Percentiles rank a stretch among this genome's conserved stretches.
These are phyloP conservation scores for Stylophora pistillata DNA, from an alignment of 64 coral and sea anemone species.

Conservation along the genomic window DNA sequence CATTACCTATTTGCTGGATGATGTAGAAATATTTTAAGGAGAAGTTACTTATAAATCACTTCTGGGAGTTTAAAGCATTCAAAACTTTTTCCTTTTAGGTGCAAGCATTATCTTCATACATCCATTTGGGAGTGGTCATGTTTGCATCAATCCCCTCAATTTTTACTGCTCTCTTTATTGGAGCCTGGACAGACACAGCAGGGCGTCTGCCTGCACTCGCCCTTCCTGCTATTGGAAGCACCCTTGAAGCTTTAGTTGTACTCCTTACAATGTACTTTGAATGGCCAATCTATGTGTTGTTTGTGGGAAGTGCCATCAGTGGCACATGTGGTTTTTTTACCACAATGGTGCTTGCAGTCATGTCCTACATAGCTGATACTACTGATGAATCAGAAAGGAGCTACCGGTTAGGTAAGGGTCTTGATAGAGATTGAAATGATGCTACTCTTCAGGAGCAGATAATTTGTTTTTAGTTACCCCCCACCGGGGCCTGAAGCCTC, in stretches of 20 bases:
- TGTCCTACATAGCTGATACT: conserved; percentile 85
- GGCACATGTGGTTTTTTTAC: conserved; percentile 74
- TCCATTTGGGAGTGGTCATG: conserved; percentile 69
- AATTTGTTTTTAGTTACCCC: no score
- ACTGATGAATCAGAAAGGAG: conserved; percentile 70
- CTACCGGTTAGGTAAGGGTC: conserved; percentile 51
- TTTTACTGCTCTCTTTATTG: conserved; percentile 71
- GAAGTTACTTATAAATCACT: no score
- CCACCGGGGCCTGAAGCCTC: no score
- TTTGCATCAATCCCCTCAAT: conserved; percentile 67
- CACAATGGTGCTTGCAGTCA: conserved; percentile 54
- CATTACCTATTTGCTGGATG: no score
- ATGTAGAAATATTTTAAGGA: no score
- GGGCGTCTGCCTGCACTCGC: conserved; percentile 67
- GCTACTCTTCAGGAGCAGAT: not conserved
- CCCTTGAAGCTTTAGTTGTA: conserved; percentile 45
- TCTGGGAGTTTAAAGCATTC: no score
- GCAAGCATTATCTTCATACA: conserved; percentile 69
- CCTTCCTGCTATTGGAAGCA: conserved; percentile 49
- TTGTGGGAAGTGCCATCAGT: conserved; percentile 66
- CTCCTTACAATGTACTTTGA: conserved; percentile 74
- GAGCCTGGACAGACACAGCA: conserved; percentile 65
- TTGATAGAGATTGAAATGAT: not conserved
- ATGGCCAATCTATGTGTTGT: conserved; percentile 74
- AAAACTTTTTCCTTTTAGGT: conserved; percentile 43